phyloP scores from a whole-genome alignment of 2,888 invertebrate genomes.

The Cepaea hortensis region DNA sequence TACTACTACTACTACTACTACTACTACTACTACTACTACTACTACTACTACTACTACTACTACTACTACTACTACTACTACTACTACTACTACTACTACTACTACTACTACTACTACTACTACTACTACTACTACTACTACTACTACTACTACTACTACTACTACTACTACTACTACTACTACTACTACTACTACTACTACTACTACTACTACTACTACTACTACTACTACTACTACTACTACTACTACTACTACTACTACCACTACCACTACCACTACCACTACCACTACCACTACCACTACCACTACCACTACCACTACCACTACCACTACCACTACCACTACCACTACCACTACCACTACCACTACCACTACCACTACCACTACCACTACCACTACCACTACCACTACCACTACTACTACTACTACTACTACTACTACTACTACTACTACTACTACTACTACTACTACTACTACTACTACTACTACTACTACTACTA shows the following conservation, averaged over 20 bases:
- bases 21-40: no score
- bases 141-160: constrained; percentile 26
- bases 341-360: background rate
- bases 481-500: background rate
- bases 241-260: background rate
- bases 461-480: background rate
- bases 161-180: constrained; percentile 33
- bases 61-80: constrained; percentile 31
- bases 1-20: background rate
- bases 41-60: constrained; percentile 25
- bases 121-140: constrained; percentile 7
- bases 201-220: constrained; percentile 38
- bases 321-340: constrained; percentile 11
- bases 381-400: background rate
- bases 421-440: background rate
- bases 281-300: background rate
- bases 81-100: constrained; percentile 32
- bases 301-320: constrained; percentile 23
- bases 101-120: constrained; percentile 9
- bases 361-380: constrained; percentile 1
- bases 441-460: background rate
- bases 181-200: constrained; percentile 25
- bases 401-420: no score
- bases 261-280: background rate
- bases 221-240: constrained; percentile 38